phyloP scores from a whole-genome alignment of 1,140 invertebrate genomes.

The Drosophila tropicalis region DNA sequence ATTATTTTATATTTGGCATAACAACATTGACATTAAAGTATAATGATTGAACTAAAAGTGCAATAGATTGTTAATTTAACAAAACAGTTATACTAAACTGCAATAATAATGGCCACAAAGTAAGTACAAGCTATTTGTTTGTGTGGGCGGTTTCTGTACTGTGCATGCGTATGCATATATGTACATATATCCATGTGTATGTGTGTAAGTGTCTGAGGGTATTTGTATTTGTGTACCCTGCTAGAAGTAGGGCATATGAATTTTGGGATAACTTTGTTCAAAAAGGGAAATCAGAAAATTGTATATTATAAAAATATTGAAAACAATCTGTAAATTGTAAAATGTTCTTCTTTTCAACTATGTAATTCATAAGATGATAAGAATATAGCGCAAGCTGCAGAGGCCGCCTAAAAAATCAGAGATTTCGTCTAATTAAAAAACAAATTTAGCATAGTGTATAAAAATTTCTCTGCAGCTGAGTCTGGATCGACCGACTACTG shows the following conservation, averaged over 20 bases:
- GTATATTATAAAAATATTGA: no score
- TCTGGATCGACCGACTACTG: neutral
- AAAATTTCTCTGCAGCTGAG: neutral
- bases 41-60: conserved; percentile 52
- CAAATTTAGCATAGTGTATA: neutral
- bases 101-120: conserved; percentile 57
- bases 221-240: conserved; percentile 40
- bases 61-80: conserved; percentile 3
- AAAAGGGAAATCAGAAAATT: no score
- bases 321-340: no score
- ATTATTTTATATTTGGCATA: neutral
- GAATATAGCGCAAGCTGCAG: no score
- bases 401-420: no score
- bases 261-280: neutral
- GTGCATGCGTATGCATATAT: conserved; percentile 51
- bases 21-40: conserved; percentile 17
- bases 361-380: no score
- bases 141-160: conserved; percentile 43
- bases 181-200: conserved; percentile 26
- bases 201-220: conserved; percentile 63
- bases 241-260: conserved; percentile 4
- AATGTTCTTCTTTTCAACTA: no score
- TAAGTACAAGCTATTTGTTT: conserved; percentile 50
- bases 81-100: conserved; percentile 38
- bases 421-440: no score